Conservation (phyloP, 2,797 vertebrate species). For the Hyperoplus lanceolatus region DNA sequence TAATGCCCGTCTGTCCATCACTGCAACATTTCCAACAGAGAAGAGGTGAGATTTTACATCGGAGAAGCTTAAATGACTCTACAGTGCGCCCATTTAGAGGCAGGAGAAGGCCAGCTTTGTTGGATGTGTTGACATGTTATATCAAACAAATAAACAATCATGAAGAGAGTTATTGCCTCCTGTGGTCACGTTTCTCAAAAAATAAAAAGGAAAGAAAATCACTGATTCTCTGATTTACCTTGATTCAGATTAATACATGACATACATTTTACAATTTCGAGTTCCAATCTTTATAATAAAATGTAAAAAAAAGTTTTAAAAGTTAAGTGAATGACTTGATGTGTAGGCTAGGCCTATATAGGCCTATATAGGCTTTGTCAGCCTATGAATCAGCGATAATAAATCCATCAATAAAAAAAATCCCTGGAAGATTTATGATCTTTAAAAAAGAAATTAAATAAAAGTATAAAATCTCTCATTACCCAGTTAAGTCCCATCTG, state of each 20-base stretch:
- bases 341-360: too few relatives aligned
- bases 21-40: conserved; percentile 72
- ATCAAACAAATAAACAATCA: conserved; percentile 86
- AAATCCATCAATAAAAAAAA: not conserved
- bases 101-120: conserved; percentile 82
- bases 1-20: conserved; percentile 72
- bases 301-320: not conserved
- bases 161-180: conserved; percentile 71
- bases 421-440: not conserved
- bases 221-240: conserved; percentile 28
- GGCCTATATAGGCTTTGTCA: too few relatives aligned
- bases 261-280: not conserved
- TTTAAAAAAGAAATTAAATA: not conserved
- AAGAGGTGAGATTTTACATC: conserved; percentile 84
- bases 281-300: not conserved
- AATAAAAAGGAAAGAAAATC: not conserved
- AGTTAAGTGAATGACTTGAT: not conserved
- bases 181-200: conserved; percentile 67
- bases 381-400: not conserved
- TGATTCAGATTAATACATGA: not conserved
- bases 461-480: not conserved
- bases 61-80: conserved; percentile 78
- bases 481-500: not conserved
- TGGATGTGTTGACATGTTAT: conserved; percentile 79
- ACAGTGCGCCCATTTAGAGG: conserved; percentile 82